Conservation (phyloP, 2,113 vertebrate genomes). For the human region GRCh38 chr18:62742501-62743000, state of each 20-base stretch:
- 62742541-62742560: no score
- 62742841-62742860: not conserved
- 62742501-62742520: no score
- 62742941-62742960: not conserved
- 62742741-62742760: not conserved
- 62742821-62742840: not conserved
- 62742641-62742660: no score
- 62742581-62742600: no score
- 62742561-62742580: no score
- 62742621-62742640: no score
- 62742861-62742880: not conserved
- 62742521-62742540: no score
- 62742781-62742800: not conserved
- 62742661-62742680: no score
- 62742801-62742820: conserved; percentile 23
- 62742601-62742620: no score
- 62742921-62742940: not conserved
- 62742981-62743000: not conserved
- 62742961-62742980: not conserved
- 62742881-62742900: not conserved
- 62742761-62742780: not conserved
- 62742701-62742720: no score
- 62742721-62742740: not conserved
- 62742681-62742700: no score
- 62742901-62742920: not conserved